Conservation (phyloP, 2,113 vertebrate genomes). For the Alces alces region DNA sequence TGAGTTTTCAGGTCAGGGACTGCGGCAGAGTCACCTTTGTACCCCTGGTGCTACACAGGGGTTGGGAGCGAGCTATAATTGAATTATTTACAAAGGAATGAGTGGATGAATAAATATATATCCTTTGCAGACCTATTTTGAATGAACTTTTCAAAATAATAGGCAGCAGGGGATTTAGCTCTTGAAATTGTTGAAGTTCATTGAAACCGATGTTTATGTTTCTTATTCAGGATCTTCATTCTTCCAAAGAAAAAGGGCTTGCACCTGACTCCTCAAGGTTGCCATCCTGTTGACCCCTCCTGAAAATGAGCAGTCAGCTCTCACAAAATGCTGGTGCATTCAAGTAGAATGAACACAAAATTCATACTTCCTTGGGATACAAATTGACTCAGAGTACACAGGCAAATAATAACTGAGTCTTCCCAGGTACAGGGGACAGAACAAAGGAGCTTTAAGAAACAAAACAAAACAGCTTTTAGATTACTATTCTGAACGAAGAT, state of each 20-base stretch:
- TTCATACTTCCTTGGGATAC: not conserved
- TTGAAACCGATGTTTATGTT: not conserved
- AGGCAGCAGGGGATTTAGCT: not conserved
- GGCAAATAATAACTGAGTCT: not conserved
- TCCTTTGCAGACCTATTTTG: not conserved
- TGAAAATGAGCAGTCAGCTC: not conserved
- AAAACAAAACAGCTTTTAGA: not conserved
- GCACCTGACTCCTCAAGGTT: not conserved
- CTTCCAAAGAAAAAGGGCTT: not conserved
- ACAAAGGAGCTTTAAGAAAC: not conserved
- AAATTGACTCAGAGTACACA: conserved; percentile 11
- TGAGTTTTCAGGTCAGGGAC: not conserved
- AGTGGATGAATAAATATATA: not conserved
- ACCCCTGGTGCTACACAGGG: not conserved
- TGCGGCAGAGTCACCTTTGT: not conserved
- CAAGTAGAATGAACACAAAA: not conserved
- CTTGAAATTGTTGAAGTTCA: not conserved
- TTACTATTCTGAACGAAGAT: not conserved
- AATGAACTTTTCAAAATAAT: conserved; percentile 17
- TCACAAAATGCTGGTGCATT: not conserved
- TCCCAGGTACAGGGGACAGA: not conserved
- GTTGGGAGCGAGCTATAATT: not conserved
- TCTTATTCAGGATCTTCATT: not conserved
- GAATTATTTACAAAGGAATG: not conserved
- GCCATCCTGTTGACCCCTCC: not conserved